Conservation (phyloP, 2,888 invertebrate species). For the Digitonthophagus gazella region DNA sequence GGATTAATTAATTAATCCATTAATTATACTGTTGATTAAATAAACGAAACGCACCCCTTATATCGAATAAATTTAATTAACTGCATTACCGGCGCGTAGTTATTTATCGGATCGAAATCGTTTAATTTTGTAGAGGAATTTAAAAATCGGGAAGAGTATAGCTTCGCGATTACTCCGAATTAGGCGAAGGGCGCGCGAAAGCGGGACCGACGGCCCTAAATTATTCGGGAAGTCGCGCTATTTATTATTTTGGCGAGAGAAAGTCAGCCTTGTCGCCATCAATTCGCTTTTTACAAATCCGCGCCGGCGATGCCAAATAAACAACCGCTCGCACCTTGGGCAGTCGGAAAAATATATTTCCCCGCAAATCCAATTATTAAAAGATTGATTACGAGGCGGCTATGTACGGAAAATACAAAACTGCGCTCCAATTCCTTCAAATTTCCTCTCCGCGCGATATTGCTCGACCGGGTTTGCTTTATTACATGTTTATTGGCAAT, state of each 20-base stretch:
- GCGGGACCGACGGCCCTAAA: slow-evolving; percentile 38
- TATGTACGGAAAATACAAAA: neutral
- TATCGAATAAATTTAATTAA: neutral
- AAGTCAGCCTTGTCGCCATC: slow-evolving; percentile 37
- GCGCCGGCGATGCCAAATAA: slow-evolving; percentile 12
- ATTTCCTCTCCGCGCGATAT: too few species aligned
- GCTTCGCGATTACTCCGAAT: slow-evolving; percentile 30
- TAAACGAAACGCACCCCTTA: neutral
- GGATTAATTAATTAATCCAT: neutral
- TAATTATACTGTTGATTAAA: neutral
- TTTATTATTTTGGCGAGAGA: slow-evolving; percentile 39
- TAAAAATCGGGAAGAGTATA: slow-evolving; percentile 6
- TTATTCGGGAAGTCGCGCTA: slow-evolving; percentile 39
- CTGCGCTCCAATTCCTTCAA: too few species aligned
- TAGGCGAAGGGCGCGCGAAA: slow-evolving; percentile 25
- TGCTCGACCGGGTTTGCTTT: too few species aligned
- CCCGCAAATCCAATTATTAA: neutral
- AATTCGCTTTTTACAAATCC: slow-evolving; percentile 38
- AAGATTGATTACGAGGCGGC: neutral
- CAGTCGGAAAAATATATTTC: slow-evolving; percentile 12
- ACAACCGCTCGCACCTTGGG: slow-evolving; percentile 1
- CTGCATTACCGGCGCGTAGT: neutral
- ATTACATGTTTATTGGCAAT: too few species aligned
- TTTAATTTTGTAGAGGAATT: neutral
- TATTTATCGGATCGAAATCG: neutral